Percentiles rank a stretch among this genome's conserved stretches.
Conservation (phyloP, 37 sponge, comb jelly and placozoan genomes). For the Oopsacas minuta region DNA sequence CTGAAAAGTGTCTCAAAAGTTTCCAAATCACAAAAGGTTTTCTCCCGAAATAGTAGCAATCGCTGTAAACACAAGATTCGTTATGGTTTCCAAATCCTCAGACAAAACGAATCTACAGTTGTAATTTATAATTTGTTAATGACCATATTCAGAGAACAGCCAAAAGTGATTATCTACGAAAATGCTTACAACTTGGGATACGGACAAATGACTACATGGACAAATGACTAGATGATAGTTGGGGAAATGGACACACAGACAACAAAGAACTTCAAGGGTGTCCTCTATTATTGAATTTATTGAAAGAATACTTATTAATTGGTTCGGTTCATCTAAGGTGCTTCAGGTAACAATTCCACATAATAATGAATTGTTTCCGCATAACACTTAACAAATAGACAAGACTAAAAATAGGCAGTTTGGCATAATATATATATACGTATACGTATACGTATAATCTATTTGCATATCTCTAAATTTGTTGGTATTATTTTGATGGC, state of each 20-base stretch:
- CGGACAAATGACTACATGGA: background rate
- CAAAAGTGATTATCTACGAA: no score
- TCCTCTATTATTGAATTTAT: background rate
- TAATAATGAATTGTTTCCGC: background rate
- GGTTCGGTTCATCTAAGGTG: background rate
- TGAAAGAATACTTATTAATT: background rate
- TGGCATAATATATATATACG: no score
- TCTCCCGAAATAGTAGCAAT: no score
- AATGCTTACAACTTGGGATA: no score
- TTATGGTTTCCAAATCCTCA: no score
- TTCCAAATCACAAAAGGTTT: no score
- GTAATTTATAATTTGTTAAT: no score
- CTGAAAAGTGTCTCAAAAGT: no score
- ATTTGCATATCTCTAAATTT: background rate
- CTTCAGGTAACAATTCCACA: background rate
- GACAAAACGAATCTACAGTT: no score
- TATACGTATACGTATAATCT: background rate
- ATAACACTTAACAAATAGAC: background rate
- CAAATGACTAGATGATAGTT: background rate
- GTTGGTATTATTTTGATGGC: background rate
- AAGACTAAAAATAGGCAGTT: background rate
- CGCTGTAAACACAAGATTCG: no score
- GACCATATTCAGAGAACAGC: no score
- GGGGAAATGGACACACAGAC: background rate
- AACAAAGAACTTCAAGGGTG: background rate